Base-by-base conservation (phyloP, 2,797 vertebrate species). In the Diglossa cyanea region DNA sequence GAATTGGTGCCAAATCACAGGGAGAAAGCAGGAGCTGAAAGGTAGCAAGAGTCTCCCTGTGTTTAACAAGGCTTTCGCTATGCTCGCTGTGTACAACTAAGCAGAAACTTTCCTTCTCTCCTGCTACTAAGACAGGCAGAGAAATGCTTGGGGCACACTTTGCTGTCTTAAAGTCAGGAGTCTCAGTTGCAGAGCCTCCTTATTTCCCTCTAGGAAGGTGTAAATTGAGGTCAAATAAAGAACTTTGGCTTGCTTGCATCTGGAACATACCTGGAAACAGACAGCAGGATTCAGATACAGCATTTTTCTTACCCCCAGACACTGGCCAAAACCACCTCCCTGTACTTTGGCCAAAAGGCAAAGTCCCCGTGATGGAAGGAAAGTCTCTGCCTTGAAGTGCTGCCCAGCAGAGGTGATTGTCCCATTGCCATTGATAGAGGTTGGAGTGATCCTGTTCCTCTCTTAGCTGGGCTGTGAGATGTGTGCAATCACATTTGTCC, bases 1-100 rank as follows among this genome's bases (percentile, higher is more conserved):
- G 48, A 68, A 95, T 57, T 5, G 7, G n/a, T 88, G 95, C 91
- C 90, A 90, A 79, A 79, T 80, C 81, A 88, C 53, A 42, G 33
- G 71, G 95, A 94, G 42, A 63, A 91, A 94, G 80, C 67, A 94
- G 74, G 66, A 82, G 72, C 78, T 77, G 51, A 83, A 93, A 84
- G 35, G 72, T 50, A 84, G 90, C 67, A 74, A 88, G 66, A 42
- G 66, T 86, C 50, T 85, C 76, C 48, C 13, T n/a, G 20, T 4
- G 3, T 48, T 79, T 54, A 83, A 28, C 10, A 9, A 25, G 61
- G 17, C 35, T 93, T 95, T 91, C 89, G 70, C 58, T 62, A 35
- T 2, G 0, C 42, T 77, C 26, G 11, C 37, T 83, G 20, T 60
- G 51, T 87, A 68, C 47, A 25, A 61, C 21, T 57, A 57, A 47